Base-by-base conservation (phyloP, 2,797 vertebrate genomes). In the Acanthiza pusilla region DNA sequence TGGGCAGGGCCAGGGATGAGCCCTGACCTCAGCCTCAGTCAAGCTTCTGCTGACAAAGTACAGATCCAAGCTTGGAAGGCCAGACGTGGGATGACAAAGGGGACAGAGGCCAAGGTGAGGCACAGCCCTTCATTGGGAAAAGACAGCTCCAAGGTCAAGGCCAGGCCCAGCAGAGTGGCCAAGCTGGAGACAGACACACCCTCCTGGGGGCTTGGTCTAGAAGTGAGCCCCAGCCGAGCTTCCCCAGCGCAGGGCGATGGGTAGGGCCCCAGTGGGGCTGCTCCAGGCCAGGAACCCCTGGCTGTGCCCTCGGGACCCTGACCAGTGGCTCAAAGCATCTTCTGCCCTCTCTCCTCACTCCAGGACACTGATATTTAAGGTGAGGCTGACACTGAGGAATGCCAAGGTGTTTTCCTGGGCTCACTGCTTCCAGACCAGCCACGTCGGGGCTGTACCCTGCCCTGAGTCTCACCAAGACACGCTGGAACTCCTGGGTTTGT, bases 201-300 rank as follows among this genome's bases (percentile, higher is more conserved):
- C 5, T 1, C 25, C 13, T 1, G 5, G 34, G 51, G n/a, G 11
- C 6, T 34, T 11, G 29, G 19, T 5, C 36, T 15, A 3, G 51
- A 47, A 4, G 27, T 51, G 13, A 68, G 42, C 58, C 45, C 34
- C 21, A 55, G 62, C 70, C 32, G 42, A 61, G 62, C 54, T 54
- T 27, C 12, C 62, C 1, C 0, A 73, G 34, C 47, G 62, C n/a
- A 9, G 62, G 16, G 32, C 0, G 0, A 5, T 32, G 58, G 8
- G 29, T 47, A 50, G 25, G 29, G 32, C 34, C 57, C 61, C 74
- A 26, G 16, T 7, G 85, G 20, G 42, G 38, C 50, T 80, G 65
- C 27, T 76, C 8, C 8, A 62, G 70, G 12, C 26, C 32, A 4
- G 23, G 4, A 13, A 38, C 5, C 3, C 26, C 34, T 43, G n/a